Evolutionary conservation across 2,113 vertebrate genomes (phyloP).

Genomic region (Arvicanthis niloticus): DNA sequence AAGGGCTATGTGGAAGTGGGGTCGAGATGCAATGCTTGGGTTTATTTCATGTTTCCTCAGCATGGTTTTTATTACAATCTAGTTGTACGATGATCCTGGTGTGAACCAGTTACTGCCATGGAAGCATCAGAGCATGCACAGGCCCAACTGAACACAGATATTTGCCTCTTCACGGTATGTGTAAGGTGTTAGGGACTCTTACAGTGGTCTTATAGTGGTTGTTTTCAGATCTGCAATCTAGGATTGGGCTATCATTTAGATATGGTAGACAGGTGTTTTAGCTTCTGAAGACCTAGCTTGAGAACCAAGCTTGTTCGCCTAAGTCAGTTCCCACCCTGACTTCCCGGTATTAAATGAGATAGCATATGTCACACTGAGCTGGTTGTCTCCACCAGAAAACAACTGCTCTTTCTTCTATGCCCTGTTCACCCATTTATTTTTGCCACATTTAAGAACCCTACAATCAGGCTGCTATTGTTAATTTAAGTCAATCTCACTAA

Average conservation of each 20-base stretch:
- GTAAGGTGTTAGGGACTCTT: background rate
- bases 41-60: background rate
- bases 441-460: background rate
- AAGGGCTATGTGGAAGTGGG: background rate
- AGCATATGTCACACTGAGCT: background rate
- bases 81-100: background rate
- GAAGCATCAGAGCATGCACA: background rate
- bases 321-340: background rate
- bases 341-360: slow-evolving; percentile 31
- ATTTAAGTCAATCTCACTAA: background rate
- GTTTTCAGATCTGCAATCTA: background rate
- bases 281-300: background rate
- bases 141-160: background rate
- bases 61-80: background rate
- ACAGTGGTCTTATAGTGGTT: background rate
- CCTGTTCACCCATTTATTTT: slow-evolving; percentile 4
- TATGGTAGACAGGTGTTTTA: background rate
- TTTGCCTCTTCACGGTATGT: background rate
- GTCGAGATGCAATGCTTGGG: background rate
- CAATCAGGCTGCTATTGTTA: background rate
- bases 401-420: background rate
- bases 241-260: background rate
- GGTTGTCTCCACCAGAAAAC: slow-evolving; percentile 6
- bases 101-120: background rate
- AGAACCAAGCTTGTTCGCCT: background rate